Conservation (phyloP, 2,797 vertebrate species). For the Danio albolineatus region DNA sequence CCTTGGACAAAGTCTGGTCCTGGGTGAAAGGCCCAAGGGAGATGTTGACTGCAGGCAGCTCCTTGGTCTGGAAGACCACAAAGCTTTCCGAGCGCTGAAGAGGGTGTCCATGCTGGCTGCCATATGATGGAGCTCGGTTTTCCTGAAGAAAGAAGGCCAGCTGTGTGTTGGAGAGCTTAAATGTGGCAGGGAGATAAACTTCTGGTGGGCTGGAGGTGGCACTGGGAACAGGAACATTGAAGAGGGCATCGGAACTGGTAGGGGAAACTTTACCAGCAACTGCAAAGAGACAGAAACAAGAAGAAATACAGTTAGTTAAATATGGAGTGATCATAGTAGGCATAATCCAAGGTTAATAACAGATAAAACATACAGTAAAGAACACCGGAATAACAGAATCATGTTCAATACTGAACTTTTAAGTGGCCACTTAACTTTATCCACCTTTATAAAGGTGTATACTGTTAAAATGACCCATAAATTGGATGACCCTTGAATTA, state of each 20-base stretch:
- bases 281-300: constrained; percentile 64
- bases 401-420: background rate
- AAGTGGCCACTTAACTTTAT: background rate
- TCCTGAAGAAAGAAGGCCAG: constrained; percentile 96
- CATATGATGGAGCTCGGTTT: constrained; percentile 67
- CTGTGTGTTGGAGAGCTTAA: constrained; percentile 94
- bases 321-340: background rate
- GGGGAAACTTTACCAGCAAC: constrained; percentile 84
- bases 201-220: constrained; percentile 72
- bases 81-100: constrained; percentile 93
- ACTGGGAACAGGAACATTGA: constrained; percentile 74
- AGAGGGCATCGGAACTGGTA: constrained; percentile 82
- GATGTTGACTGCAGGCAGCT: constrained; percentile 92
- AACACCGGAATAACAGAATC: background rate
- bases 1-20: constrained; percentile 90
- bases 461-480: too few species aligned
- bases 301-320: background rate
- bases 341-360: background rate
- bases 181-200: constrained; percentile 88
- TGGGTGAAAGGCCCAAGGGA: constrained; percentile 91
- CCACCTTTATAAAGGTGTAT: background rate
- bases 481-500: background rate
- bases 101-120: constrained; percentile 72
- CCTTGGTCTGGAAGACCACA: constrained; percentile 97
- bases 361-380: background rate